These are phyloP conservation scores for Toxotes lorentzi DNA, from an alignment of 2,797 vertebrate species.

Conservation along the genomic window DNA sequence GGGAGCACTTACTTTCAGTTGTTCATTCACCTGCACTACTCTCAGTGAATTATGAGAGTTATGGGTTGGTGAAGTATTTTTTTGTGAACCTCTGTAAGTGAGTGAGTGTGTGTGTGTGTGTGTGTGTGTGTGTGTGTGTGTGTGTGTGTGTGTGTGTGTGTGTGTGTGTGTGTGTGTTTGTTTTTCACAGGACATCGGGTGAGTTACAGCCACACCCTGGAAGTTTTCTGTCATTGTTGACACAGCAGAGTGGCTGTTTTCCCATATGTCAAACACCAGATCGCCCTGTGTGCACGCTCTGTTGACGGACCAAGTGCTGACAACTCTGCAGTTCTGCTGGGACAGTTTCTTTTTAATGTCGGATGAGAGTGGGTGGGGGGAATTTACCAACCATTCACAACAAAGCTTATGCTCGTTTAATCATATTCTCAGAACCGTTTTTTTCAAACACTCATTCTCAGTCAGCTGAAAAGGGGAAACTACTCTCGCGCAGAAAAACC, in stretches of 20 bases:
- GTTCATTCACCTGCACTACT: slow-evolving; percentile 37
- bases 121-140: slow-evolving; percentile 33
- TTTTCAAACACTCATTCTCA: slow-evolving; percentile 24
- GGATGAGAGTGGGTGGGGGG: slow-evolving; percentile 51
- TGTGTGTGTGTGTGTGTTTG: slow-evolving; percentile 29
- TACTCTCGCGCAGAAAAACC: not conserved
- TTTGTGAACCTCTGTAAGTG: slow-evolving; percentile 14
- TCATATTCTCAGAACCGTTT: slow-evolving; percentile 1
- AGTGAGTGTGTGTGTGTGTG: slow-evolving; percentile 27
- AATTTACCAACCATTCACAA: slow-evolving; percentile 36
- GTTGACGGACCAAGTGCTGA: slow-evolving; percentile 67
- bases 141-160: slow-evolving; percentile 15
- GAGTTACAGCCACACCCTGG: slow-evolving; percentile 74
- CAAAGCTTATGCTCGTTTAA: slow-evolving; percentile 14
- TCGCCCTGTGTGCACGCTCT: slow-evolving; percentile 53
- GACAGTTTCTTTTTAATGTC: slow-evolving; percentile 54
- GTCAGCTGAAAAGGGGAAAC: slow-evolving; percentile 30
- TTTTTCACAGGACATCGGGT: slow-evolving; percentile 50
- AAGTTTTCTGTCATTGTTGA: slow-evolving; percentile 80
- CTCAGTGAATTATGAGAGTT: slow-evolving; percentile 53
- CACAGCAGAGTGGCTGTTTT: slow-evolving; percentile 74
- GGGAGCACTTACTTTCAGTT: slow-evolving; percentile 34
- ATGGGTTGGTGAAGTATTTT: slow-evolving; percentile 15
- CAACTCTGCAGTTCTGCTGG: slow-evolving; percentile 43
- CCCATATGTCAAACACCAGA: slow-evolving; percentile 60